A percentile compares a stretch with the other conserved stretches of the same genome.
These are phyloP conservation scores for Alviniconcha strummeri DNA, from an alignment of 2,888 invertebrate species.

Conservation along the genomic window DNA sequence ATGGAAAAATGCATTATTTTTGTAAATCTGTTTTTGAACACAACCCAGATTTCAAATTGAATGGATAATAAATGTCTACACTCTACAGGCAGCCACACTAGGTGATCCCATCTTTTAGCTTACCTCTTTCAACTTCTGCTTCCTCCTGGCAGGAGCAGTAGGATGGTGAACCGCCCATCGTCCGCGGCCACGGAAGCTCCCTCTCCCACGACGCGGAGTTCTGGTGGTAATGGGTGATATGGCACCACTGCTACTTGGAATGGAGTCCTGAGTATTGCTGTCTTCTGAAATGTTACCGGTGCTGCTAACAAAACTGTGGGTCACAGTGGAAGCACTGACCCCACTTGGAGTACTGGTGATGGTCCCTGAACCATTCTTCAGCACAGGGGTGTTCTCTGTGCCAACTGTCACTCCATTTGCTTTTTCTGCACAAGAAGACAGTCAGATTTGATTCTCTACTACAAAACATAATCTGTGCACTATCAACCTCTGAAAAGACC, in stretches of 20 bases:
- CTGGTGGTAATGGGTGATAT: constrained; percentile 38
- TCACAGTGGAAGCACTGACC: constrained; percentile 4
- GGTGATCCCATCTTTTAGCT: background rate
- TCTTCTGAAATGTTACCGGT: constrained; percentile 70
- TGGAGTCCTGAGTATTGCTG: constrained; percentile 65
- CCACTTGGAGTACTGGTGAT: constrained; percentile 15
- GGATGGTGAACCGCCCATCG: constrained; percentile 43
- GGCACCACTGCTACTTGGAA: constrained; percentile 52
- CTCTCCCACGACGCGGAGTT: constrained; percentile 35
- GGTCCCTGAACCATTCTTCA: constrained; percentile 6
- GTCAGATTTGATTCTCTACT: too few species aligned
- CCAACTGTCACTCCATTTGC: background rate
- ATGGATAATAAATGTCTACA: too few species aligned
- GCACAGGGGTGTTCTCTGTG: constrained; percentile 11
- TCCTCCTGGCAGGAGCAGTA: constrained; percentile 42
- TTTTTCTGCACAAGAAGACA: too few species aligned
- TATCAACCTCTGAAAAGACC: too few species aligned
- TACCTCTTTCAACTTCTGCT: constrained; percentile 52
- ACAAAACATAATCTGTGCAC: too few species aligned
- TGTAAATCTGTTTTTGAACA: too few species aligned
- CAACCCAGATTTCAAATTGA: too few species aligned
- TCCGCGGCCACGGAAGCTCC: constrained; percentile 53
- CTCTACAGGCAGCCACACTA: too few species aligned
- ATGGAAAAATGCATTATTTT: too few species aligned
- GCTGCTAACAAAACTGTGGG: constrained; percentile 45